phyloP scores from a whole-genome alignment of 37 sponge, comb jelly and placozoan genomes.

The Crambe crambe region DNA sequence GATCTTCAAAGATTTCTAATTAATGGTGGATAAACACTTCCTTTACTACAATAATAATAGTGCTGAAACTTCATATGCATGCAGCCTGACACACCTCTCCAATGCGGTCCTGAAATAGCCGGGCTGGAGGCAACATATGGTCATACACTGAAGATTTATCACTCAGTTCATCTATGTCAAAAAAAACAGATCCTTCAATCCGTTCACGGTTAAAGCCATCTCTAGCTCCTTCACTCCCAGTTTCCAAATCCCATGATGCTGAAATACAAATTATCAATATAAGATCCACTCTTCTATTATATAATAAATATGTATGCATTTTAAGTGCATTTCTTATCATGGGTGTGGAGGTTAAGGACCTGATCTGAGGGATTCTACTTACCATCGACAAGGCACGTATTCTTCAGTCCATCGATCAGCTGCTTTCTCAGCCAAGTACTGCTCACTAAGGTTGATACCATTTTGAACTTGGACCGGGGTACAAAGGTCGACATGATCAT shows the following conservation, averaged over 20 bases:
- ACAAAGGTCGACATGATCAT: neutral
- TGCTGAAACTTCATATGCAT: conserved; percentile 1
- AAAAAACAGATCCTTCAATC: conserved; percentile 55
- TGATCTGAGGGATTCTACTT: too few species aligned
- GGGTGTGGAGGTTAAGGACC: too few species aligned
- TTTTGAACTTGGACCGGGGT: neutral
- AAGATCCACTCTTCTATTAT: too few species aligned
- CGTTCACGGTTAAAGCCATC: conserved; percentile 29
- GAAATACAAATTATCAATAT: neutral
- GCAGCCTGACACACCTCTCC: conserved; percentile 66
- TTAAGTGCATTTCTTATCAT: too few species aligned
- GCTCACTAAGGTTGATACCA: conserved; percentile 53
- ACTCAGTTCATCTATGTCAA: conserved; percentile 62
- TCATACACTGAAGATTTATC: conserved; percentile 47
- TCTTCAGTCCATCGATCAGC: conserved; percentile 39
- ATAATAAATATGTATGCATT: too few species aligned
- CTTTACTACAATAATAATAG: too few species aligned
- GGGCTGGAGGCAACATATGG: conserved; percentile 71
- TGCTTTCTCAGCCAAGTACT: conserved; percentile 45
- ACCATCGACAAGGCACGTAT: conserved; percentile 55
- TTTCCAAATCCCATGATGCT: conserved; percentile 27
- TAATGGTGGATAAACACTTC: too few species aligned
- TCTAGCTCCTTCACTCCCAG: conserved; percentile 22
- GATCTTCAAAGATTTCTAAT: too few species aligned
- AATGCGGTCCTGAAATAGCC: conserved; percentile 50